Conservation (phyloP, 2,797 vertebrate genomes). For the Lateolabrax maculatus region DNA sequence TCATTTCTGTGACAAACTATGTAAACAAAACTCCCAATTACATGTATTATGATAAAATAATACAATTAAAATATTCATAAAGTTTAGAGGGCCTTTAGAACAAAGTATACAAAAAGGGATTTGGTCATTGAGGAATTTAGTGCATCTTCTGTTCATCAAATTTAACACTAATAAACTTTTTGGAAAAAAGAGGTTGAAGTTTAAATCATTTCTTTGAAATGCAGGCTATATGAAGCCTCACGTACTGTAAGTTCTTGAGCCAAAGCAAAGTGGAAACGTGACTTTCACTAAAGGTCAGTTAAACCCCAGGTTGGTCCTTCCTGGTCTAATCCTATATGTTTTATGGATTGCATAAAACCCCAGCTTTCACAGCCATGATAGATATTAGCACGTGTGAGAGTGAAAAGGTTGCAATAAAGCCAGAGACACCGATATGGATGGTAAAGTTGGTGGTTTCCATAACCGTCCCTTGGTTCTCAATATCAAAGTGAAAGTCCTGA, state of each 20-base stretch:
- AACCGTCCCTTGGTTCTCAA: neutral
- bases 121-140: neutral
- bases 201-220: neutral
- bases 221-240: neutral
- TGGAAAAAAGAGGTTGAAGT: neutral
- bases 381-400: neutral
- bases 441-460: slow-evolving; percentile 10
- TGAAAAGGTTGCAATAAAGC: neutral
- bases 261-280: neutral
- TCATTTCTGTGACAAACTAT: neutral
- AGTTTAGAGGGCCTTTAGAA: neutral
- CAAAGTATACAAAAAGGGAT: neutral
- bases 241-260: neutral
- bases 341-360: slow-evolving; percentile 3
- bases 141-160: neutral
- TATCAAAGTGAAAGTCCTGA: slow-evolving; percentile 4
- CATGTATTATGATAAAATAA: neutral
- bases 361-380: neutral
- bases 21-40: neutral
- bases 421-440: slow-evolving; percentile 5
- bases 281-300: neutral
- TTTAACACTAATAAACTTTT: neutral
- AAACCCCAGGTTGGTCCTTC: neutral
- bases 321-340: neutral
- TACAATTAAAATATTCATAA: neutral